Base-by-base conservation (phyloP, 2,888 invertebrate genomes). In the Luperina nickerlii region DNA sequence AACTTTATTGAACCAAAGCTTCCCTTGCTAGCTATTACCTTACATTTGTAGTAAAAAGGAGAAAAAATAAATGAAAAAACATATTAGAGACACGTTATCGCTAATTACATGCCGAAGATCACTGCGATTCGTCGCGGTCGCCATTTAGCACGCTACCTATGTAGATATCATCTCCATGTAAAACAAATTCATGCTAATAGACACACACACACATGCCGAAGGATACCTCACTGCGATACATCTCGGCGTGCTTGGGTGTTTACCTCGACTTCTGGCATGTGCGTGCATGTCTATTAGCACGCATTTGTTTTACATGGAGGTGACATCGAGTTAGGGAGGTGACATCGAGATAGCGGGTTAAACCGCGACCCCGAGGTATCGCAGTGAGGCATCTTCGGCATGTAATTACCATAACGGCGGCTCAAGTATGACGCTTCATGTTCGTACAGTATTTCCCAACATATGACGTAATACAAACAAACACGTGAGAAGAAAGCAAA, bases 401-500 rank as follows among this genome's bases (percentile, higher is more conserved):
- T 57, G 24, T 57, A 57, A 57, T 57, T 24, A 57, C 9, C 57
- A 9, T 24, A 62, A 24, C 0, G 27, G 9, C 0, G 45, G 32
- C 5, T 54, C 0, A 42, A 54, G 11, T 20, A 45, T 54, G 24
- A 24, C 24, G 63, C 62, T 74, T 42, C 24, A 45, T 32, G 8
- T n/a, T 48, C 8, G 7, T 48, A 65, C 5, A 15, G 18, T 69
- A 54, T 57, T 81, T 38, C 9, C 68, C 48, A 57, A 68, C 27
- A 63, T 63, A 70, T 82, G 45, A 68, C 63, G 65, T 42, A 65
- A 71, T 51, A 76, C 13, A 65, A 60, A 60, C 20, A 76, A 60
- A 42, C 6, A 60, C 82, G 76, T 70, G 76, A 65, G 32, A 6
- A n/a, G 82, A 76, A 69, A 65, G 15, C n/a, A 70, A 76, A 82